Percentiles rank a stretch among this genome's conserved stretches.
phyloP scores from a whole-genome alignment of 2,888 invertebrate genomes.

The Iselma pallidipennis region DNA sequence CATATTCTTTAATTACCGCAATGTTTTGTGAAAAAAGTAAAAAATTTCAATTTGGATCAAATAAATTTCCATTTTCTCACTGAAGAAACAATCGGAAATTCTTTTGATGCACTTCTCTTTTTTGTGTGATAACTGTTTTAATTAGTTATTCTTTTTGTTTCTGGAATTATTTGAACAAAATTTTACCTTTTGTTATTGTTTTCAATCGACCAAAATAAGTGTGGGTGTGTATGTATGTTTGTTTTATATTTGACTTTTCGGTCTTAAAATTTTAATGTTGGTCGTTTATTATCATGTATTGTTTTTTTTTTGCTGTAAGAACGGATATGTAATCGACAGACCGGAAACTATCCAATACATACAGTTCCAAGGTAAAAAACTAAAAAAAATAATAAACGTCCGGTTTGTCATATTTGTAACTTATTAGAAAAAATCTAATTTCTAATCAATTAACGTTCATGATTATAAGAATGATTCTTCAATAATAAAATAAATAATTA shows the following conservation, averaged over 20 bases:
- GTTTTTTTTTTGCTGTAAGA: conserved; percentile 1
- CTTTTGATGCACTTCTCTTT: neutral
- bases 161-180: neutral
- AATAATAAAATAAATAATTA: too few species aligned
- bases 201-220: neutral
- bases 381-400: conserved; percentile 22
- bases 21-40: too few species aligned
- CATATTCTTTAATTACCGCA: too few species aligned
- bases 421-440: neutral
- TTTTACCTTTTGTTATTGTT: neutral
- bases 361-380: neutral
- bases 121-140: neutral
- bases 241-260: neutral
- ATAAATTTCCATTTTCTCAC: neutral
- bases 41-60: neutral
- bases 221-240: neutral
- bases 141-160: neutral
- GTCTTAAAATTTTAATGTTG: neutral
- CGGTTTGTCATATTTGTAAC: neutral
- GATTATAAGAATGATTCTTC: too few species aligned
- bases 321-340: conserved; percentile 23
- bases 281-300: neutral
- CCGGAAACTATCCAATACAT: conserved; percentile 25
- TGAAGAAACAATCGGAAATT: neutral
- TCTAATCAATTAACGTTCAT: neutral